A percentile compares a stretch with the other conserved stretches of the same genome.
Evolutionary conservation across 2,113 vertebrate genomes (phyloP).

Genomic region (Ancistrus triradiatus): DNA sequence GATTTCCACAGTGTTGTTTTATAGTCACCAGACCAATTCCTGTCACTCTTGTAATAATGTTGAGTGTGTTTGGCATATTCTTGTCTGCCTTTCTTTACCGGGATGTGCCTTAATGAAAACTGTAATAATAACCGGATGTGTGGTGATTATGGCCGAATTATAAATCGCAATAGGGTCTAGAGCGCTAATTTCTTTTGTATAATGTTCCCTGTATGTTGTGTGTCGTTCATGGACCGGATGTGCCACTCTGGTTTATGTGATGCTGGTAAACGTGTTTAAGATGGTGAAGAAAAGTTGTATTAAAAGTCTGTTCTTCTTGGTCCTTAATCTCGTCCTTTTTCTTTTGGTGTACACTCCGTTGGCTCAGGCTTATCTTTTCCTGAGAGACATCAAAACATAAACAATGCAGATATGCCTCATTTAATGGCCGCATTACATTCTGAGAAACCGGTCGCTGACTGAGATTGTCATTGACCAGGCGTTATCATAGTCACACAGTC

Average conservation of each 20-base stretch:
- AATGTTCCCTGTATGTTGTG: background rate
- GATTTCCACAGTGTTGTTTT: conserved; percentile 6
- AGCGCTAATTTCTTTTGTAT: conserved; percentile 20
- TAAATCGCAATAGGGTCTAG: conserved; percentile 30
- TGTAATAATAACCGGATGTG: conserved; percentile 34
- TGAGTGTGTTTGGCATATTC: conserved; percentile 11
- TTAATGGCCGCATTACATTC: too few relatives aligned
- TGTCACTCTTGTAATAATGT: conserved; percentile 31
- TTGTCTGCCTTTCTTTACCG: conserved; percentile 52
- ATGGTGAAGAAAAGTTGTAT: conserved; percentile 15
- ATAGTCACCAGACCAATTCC: background rate
- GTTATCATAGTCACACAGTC: too few relatives aligned
- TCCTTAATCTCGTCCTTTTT: background rate
- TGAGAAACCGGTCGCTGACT: too few relatives aligned
- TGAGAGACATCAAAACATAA: too few relatives aligned
- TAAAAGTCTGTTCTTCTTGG: conserved; percentile 23
- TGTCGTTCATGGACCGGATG: conserved; percentile 6
- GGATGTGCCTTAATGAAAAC: conserved; percentile 59
- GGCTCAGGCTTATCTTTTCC: too few relatives aligned
- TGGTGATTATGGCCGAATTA: conserved; percentile 32
- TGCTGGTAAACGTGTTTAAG: conserved; percentile 20
- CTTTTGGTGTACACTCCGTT: too few relatives aligned
- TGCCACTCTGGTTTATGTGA: conserved; percentile 14
- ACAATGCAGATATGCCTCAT: too few relatives aligned
- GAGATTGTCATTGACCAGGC: too few relatives aligned